Evolutionary conservation across 2,797 vertebrate species (phyloP), one percentile per base, ranked within the genome.

Genomic region (Micromesistius poutassou): DNA sequence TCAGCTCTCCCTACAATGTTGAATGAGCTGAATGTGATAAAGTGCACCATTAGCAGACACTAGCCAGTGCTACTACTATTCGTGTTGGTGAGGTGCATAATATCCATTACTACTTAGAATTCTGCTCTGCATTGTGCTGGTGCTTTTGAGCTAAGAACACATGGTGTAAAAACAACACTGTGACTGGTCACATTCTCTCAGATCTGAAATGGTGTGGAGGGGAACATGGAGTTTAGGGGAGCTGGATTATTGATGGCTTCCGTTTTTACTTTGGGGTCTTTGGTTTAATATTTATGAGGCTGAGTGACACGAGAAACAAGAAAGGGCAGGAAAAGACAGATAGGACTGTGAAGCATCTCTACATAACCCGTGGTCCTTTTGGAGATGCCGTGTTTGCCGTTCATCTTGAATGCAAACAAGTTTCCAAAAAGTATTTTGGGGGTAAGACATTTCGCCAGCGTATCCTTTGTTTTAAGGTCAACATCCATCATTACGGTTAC

Each of bases 131-230:
- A 28, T 14, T 50, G 9, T 35, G 79, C 78, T 83, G 80, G 78
- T 77, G 25, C 78, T 84, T 84, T 87, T 85, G 81, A 75, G 75
- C 77, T 71, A 75, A 79, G 86, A 80, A 50, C 79, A 78, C 66
- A 70, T 46, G 50, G 72, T 25, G n/a, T 62, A 62, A 62, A 10
- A 42, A 75, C 77, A 75, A 46, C 74, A 35, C 78, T 80, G 81
- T 74, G 76, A 83, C 76, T 83, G 40, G 40, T 25, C 73, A 79
- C 83, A 80, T 82, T 5, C 16, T 81, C 73, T 80, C 77, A 82
- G 77, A 79, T 84, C 78, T 80, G 85, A 83, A 89, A 85, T 91
- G 91, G 91, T 91, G 92, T 89, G 81, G 78, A 77, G 86, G 85
- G 80, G 81, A 74, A 79, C 2, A 13, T 38, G n/a, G n/a, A 3